Percentiles rank a stretch among this genome's conserved stretches.
phyloP scores from a whole-genome alignment of 2,888 invertebrate genomes.

The Cosmia trapezina region DNA sequence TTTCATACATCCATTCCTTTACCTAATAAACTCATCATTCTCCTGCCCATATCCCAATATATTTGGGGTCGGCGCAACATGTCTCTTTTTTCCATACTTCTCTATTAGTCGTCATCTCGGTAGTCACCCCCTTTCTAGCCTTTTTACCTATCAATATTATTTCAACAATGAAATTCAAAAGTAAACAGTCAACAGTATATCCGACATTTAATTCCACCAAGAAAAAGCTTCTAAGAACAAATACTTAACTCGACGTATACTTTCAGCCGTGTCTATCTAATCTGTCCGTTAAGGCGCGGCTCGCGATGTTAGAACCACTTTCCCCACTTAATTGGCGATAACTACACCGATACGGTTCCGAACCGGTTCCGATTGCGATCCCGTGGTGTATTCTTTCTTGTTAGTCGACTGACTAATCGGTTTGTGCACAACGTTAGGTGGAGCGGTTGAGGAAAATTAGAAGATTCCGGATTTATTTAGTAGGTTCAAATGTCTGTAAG shows the following conservation, averaged over 20 bases:
- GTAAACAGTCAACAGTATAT: neutral
- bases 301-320: conserved; percentile 58
- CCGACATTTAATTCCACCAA: neutral
- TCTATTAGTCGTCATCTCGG: too few relatives aligned
- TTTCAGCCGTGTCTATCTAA: conserved; percentile 50
- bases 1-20: too few relatives aligned
- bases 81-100: too few relatives aligned
- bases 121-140: too few relatives aligned
- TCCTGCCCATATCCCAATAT: too few relatives aligned
- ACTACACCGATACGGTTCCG: conserved; percentile 66
- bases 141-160: neutral
- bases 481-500: conserved; percentile 13
- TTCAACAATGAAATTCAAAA: neutral
- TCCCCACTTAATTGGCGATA: conserved; percentile 75
- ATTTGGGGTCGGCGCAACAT: too few relatives aligned
- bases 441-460: conserved; percentile 51
- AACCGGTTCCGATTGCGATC: conserved; percentile 69
- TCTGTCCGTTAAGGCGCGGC: conserved; percentile 46
- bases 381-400: conserved; percentile 70
- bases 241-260: conserved; percentile 32
- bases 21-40: too few relatives aligned
- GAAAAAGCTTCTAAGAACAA: conserved; percentile 26
- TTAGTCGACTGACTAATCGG: conserved; percentile 65
- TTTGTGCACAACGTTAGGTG: conserved; percentile 42
- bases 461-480: conserved; percentile 38